These are phyloP conservation scores for Ageneiosus marmoratus DNA, from an alignment of 2,113 vertebrate genomes.

Conservation along the genomic window DNA sequence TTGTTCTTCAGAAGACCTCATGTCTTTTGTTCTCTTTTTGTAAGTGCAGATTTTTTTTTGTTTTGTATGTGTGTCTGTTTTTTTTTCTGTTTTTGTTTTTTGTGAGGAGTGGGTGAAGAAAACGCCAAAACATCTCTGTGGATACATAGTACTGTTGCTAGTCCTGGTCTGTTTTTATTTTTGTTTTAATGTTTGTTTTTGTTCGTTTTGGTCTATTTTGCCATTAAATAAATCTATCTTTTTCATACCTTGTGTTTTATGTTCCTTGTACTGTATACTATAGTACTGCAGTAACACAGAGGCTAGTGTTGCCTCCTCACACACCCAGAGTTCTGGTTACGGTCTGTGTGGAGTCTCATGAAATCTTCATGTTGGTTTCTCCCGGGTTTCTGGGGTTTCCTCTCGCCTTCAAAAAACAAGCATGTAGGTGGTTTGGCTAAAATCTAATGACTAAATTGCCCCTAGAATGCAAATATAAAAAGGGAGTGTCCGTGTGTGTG, in stretches of 20 bases:
- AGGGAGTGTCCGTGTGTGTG: neutral
- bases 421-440: neutral
- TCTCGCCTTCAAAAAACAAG: neutral
- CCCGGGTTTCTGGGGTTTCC: neutral
- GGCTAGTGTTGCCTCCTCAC: neutral
- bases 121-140: slow-evolving; percentile 71
- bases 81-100: slow-evolving; percentile 35
- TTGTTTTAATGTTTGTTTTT: slow-evolving; percentile 82
- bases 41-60: slow-evolving; percentile 62
- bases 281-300: neutral
- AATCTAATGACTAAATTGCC: neutral
- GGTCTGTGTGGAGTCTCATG: neutral
- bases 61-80: slow-evolving; percentile 38
- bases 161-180: slow-evolving; percentile 86
- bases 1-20: slow-evolving; percentile 74
- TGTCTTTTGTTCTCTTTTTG: slow-evolving; percentile 65
- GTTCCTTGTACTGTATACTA: neutral
- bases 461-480: no score
- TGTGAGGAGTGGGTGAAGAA: slow-evolving; percentile 63
- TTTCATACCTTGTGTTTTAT: slow-evolving; percentile 81
- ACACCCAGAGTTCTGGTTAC: neutral
- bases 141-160: slow-evolving; percentile 85
- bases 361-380: neutral
- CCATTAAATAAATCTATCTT: slow-evolving; percentile 99
- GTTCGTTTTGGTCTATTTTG: slow-evolving; percentile 92